A percentile compares a stretch with the other conserved stretches of the same genome.
These are phyloP conservation scores for Rhinopomastus cyanomelas DNA, from an alignment of 2,113 vertebrate genomes.

Conservation along the genomic window DNA sequence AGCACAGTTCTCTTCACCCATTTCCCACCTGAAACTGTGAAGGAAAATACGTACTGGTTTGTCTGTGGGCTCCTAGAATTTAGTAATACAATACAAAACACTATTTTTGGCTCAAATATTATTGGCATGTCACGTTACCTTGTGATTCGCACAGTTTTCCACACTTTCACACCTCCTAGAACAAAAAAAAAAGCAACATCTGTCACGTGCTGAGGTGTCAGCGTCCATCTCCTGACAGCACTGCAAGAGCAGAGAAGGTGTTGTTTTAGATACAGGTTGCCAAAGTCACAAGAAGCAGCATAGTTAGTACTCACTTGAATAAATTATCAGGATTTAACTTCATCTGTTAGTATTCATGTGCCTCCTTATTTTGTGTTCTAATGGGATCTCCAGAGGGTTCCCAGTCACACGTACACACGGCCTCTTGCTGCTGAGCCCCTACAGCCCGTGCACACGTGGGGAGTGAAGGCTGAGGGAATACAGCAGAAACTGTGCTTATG, in stretches of 20 bases:
- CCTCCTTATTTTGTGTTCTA: background rate
- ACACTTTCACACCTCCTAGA: background rate
- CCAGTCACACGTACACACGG: rapidly evolving
- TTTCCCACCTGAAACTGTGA: background rate
- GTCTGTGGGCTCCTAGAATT: background rate
- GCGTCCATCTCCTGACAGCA: background rate
- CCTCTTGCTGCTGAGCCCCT: background rate
- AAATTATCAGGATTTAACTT: background rate
- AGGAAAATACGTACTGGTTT: background rate
- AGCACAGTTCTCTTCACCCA: background rate
- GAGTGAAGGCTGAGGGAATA: background rate
- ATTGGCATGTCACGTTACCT: background rate
- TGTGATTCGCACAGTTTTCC: background rate
- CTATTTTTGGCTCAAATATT: background rate
- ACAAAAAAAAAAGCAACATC: background rate
- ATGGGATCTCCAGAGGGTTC: background rate
- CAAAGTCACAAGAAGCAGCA: background rate
- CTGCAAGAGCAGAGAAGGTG: background rate
- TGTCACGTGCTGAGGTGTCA: background rate
- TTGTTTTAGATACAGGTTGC: background rate
- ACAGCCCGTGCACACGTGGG: background rate
- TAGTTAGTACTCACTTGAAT: background rate
- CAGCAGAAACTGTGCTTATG: background rate
- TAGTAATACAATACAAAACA: background rate
- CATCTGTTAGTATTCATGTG: background rate